phyloP scores from a whole-genome alignment of 2,888 invertebrate species.

The Platycheirus albimanus region DNA sequence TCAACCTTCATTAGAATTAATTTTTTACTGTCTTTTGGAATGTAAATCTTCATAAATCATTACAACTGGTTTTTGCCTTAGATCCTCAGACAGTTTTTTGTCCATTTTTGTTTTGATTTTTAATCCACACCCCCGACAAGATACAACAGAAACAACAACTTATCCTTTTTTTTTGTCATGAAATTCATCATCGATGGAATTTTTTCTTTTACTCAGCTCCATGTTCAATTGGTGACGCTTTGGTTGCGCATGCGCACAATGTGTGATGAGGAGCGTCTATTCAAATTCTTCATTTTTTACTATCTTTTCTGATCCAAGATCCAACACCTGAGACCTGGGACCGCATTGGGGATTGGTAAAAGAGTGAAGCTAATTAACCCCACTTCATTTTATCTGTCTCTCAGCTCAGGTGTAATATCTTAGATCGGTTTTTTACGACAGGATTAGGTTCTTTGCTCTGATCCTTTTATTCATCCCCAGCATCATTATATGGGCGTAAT shows the following conservation, averaged over 20 bases:
- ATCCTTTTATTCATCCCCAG: constrained; percentile 40
- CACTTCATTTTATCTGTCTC: constrained; percentile 21
- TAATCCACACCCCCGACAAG: constrained; percentile 27
- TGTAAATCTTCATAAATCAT: constrained; percentile 63
- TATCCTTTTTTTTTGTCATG: constrained; percentile 31
- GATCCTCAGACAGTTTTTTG: not conserved
- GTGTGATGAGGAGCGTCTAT: constrained; percentile 47
- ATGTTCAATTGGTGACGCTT: constrained; percentile 58
- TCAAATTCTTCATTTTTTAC: not conserved
- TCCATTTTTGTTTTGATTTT: constrained; percentile 11
- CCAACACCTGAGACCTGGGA: not conserved
- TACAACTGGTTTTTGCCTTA: constrained; percentile 32
- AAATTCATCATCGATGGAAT: constrained; percentile 50
- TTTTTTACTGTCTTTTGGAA: constrained; percentile 45
- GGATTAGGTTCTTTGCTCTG: constrained; percentile 49
- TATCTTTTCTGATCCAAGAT: constrained; percentile 21
- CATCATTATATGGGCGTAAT: constrained; percentile 23
- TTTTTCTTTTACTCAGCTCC: constrained; percentile 9
- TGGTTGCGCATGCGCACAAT: constrained; percentile 52
- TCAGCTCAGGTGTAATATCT: constrained; percentile 40
- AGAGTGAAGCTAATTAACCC: constrained; percentile 60
- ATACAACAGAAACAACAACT: constrained; percentile 5
- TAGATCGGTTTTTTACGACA: constrained; percentile 58
- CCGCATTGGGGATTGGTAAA: no score
- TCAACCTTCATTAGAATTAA: constrained; percentile 48